Evolutionary conservation across 2,888 invertebrate genomes (phyloP), one percentile per base, ranked within the genome.

Genomic region (Orthosia incerta): DNA sequence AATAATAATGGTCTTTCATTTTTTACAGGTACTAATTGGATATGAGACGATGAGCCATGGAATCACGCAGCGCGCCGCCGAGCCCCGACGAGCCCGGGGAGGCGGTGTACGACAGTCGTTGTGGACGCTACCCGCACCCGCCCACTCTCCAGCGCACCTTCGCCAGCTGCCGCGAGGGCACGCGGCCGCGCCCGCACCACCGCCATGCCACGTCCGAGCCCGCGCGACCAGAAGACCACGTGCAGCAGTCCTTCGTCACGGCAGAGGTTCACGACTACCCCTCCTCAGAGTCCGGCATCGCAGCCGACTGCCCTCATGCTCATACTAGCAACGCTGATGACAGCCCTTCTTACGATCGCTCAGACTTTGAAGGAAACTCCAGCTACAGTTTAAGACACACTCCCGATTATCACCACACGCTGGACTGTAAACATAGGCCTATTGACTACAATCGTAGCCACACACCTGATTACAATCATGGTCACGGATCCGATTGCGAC

Each of bases 41-140:
- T 87, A 95, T 94, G 94, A 95, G 90, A 96, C 91, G 94, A 96
- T 96, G 96, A 96, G 93, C 94, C 89, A 96, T 96, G 96, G 96
- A 96, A 95, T 96, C 96, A 93, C 96, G 96, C 89, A 96, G 96
- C 91, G 95, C 96, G 95, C 96, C 96, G 96, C 96, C 96, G 91
- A 95, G 96, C 95, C 96, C 96, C 95, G 96, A 96, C 92, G 96
- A 96, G 91, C 90, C 95, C 87, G 96, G 96, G 95, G 95, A 95
- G 94, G 96, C 96, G 96, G 97, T 98, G 94, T 97, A 97, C 95
- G 98, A 98, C 93, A 97, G 98, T 80, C 98, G 97, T 76, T 98
- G 98, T 86, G 98, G 98, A 82, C 97, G 97, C 77, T 98, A 97
- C 91, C 97, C 92, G 63, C 94, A 91, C 69, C 97, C 91, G 81